phyloP scores from a whole-genome alignment of 2,888 invertebrate species.

The Mimas tiliae region DNA sequence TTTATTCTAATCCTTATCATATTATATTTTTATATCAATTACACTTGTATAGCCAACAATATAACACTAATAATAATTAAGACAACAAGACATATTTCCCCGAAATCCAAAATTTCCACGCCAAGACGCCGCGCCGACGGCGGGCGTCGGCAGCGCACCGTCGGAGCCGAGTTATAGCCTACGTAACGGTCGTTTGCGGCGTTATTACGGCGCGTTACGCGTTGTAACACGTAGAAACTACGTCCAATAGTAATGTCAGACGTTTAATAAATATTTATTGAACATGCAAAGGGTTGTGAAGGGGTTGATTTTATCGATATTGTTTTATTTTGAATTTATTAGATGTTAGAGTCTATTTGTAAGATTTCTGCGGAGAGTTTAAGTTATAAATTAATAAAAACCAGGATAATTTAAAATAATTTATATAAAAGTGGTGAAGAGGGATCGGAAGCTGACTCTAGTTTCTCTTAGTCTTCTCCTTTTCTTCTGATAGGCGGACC shows the following conservation, averaged over 20 bases:
- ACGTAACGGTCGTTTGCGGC: conserved; percentile 35
- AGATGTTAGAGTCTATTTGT: neutral
- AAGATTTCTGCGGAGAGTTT: neutral
- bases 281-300: conserved; percentile 18
- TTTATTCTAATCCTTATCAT: too few relatives aligned
- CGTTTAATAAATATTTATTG: conserved; percentile 30
- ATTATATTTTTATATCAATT: neutral
- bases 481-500: too few relatives aligned
- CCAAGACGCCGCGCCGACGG: conserved; percentile 29
- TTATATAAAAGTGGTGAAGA: too few relatives aligned
- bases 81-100: neutral
- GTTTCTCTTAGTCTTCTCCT: too few relatives aligned
- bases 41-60: neutral
- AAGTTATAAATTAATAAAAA: too few relatives aligned
- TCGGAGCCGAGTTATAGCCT: conserved; percentile 36
- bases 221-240: conserved; percentile 30
- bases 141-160: conserved; percentile 28
- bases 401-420: too few relatives aligned
- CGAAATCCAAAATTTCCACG: neutral
- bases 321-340: neutral
- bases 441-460: too few relatives aligned
- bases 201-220: conserved; percentile 31
- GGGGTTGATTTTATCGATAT: neutral
- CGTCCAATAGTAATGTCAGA: conserved; percentile 26
- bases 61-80: neutral